phyloP scores from a whole-genome alignment of 2,113 vertebrate genomes.

The Lasiurus borealis region DNA sequence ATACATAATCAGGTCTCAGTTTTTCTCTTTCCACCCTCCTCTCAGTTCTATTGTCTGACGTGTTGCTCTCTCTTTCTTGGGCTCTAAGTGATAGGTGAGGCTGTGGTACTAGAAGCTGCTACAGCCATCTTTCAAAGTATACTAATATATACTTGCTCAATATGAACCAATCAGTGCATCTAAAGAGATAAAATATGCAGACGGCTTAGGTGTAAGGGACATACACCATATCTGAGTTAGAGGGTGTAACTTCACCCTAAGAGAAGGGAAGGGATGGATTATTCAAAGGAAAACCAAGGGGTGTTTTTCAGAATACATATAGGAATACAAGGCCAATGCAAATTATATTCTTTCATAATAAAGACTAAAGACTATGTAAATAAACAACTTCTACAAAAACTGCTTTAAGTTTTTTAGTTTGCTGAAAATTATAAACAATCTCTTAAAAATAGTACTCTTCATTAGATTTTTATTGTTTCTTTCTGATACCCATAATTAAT shows the following conservation, averaged over 20 bases:
- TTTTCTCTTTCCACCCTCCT: background rate
- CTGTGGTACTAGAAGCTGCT: background rate
- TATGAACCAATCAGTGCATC: background rate
- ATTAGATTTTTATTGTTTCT: constrained; percentile 32
- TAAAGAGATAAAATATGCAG: background rate
- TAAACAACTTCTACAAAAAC: background rate
- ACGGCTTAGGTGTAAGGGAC: background rate
- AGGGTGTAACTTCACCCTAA: background rate
- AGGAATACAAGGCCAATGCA: background rate
- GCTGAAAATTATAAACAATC: background rate
- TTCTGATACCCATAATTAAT: background rate
- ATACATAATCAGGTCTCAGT: background rate
- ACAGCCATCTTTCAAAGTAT: background rate
- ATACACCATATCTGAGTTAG: background rate
- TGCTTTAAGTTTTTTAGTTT: background rate
- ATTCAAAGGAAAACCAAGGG: constrained; percentile 27
- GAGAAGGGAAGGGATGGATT: background rate
- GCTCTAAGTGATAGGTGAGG: background rate
- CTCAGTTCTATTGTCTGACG: background rate
- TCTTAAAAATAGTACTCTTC: constrained; percentile 22
- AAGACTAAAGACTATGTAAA: background rate
- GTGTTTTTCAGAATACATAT: background rate
- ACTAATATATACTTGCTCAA: too few relatives aligned
- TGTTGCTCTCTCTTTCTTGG: background rate
- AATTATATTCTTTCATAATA: background rate